phyloP scores from a whole-genome alignment of 2,113 vertebrate species.

The Ovibos moschatus region DNA sequence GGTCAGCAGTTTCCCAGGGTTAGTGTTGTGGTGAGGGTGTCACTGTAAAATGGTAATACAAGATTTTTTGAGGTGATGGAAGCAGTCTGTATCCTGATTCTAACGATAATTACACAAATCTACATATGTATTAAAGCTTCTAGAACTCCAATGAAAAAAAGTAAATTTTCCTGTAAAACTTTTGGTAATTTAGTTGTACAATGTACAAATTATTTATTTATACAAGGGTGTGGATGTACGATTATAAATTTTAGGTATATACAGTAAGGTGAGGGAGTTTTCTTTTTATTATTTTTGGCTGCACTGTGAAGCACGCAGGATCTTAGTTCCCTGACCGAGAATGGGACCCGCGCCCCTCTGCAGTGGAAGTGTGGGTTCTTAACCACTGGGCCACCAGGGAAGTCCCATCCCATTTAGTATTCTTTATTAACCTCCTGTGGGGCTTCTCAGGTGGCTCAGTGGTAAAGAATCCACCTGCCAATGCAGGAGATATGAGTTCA shows the following conservation, averaged over 20 bases:
- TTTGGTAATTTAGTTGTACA: background rate
- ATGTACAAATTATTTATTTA: background rate
- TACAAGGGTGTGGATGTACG: background rate
- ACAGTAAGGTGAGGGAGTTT: background rate
- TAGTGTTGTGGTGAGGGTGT: background rate
- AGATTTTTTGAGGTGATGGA: background rate
- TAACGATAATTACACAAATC: background rate
- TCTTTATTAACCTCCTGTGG: background rate
- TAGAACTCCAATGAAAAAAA: background rate
- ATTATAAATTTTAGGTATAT: background rate
- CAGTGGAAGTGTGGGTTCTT: background rate
- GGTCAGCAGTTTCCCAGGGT: background rate
- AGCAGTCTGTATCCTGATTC: background rate
- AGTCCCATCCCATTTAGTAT: background rate
- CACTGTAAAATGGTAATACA: background rate
- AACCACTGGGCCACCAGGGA: background rate
- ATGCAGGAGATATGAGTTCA: background rate
- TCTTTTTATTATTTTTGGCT: background rate
- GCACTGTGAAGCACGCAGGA: background rate
- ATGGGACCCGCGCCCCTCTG: background rate
- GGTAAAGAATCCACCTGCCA: background rate
- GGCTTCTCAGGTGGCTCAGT: background rate
- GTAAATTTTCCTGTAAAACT: background rate
- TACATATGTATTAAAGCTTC: background rate
- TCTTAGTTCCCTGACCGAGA: background rate